phyloP scores from a whole-genome alignment of 2,113 vertebrate species.

The Fulica atra region DNA sequence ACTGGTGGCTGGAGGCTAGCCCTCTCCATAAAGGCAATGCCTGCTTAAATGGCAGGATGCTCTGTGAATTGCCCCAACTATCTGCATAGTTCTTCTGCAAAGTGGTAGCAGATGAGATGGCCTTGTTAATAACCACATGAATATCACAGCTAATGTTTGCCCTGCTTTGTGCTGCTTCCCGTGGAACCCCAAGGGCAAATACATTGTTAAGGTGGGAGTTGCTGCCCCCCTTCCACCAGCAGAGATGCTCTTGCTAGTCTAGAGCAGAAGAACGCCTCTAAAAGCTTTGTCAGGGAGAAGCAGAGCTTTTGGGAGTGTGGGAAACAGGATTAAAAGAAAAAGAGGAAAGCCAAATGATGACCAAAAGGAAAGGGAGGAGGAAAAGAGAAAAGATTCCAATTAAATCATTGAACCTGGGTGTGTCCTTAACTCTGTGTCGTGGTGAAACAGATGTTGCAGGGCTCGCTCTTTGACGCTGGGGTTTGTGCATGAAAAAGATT shows the following conservation, averaged over 20 bases:
- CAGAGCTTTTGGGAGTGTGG: neutral
- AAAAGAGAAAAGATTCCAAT: neutral
- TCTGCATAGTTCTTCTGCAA: constrained; percentile 11
- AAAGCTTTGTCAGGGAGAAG: neutral
- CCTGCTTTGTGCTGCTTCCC: neutral
- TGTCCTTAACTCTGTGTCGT: neutral
- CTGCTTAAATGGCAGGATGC: neutral
- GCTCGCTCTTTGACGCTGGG: neutral
- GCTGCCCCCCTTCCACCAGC: neutral
- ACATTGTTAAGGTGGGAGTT: neutral
- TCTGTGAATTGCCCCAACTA: neutral
- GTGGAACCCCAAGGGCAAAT: neutral
- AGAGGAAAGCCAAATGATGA: constrained; percentile 10
- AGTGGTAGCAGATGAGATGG: neutral
- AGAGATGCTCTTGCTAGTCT: neutral
- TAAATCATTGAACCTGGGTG: neutral
- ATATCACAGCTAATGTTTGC: neutral
- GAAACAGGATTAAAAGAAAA: neutral
- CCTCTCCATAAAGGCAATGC: neutral
- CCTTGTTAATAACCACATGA: neutral
- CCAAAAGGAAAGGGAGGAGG: constrained; percentile 16
- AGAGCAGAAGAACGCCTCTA: neutral
- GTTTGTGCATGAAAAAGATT: neutral
- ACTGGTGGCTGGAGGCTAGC: constrained; percentile 15
- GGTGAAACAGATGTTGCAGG: neutral